Evolutionary conservation across 2,113 vertebrate genomes (phyloP).

Genomic region (Puma concolor): DNA sequence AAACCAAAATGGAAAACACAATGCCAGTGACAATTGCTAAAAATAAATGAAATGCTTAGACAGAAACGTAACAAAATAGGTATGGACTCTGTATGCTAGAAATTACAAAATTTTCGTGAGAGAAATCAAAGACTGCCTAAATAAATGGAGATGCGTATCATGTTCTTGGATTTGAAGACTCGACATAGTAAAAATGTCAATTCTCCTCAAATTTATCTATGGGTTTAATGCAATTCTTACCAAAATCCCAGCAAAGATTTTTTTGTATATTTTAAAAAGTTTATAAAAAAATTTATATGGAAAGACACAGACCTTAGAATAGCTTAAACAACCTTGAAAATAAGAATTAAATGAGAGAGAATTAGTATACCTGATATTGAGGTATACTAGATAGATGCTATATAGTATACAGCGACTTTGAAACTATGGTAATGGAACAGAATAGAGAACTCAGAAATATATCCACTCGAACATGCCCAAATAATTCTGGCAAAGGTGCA

Average conservation of each 20-base stretch:
- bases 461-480: neutral
- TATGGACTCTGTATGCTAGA: neutral
- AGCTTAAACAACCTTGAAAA: neutral
- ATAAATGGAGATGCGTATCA: neutral
- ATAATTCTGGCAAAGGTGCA: neutral
- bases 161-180: neutral
- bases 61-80: neutral
- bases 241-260: neutral
- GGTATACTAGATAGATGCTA: neutral
- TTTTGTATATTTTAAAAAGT: neutral
- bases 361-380: neutral
- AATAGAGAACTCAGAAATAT: neutral
- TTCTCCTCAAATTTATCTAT: neutral
- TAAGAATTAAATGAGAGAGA: conserved; percentile 1
- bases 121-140: neutral
- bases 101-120: neutral
- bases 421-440: neutral
- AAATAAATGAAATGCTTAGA: neutral
- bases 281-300: neutral
- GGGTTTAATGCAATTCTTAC: neutral
- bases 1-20: neutral
- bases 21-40: neutral
- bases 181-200: neutral
- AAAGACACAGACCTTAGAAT: neutral
- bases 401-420: neutral